Evolutionary conservation across 2,113 vertebrate genomes (phyloP).

Genomic region (Pan troglodytes): NHGRI_mPanTro3-v2.1_pri NC_072415.2:20666501-20667000

Average conservation of each 20-base stretch:
- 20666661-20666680: neutral
- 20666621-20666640: neutral
- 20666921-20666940: neutral
- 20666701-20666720: neutral
- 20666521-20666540: neutral
- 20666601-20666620: neutral
- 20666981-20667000: too few species aligned
- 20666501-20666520: neutral
- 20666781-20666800: neutral
- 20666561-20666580: neutral
- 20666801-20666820: neutral
- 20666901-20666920: neutral
- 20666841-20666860: neutral
- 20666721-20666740: neutral
- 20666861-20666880: neutral
- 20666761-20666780: slow-evolving; percentile 15
- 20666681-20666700: neutral
- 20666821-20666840: neutral
- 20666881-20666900: neutral
- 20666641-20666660: neutral
- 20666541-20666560: neutral
- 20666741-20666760: neutral
- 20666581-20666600: neutral
- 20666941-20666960: too few species aligned
- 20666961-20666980: too few species aligned